These are phyloP conservation scores for Actinernus sp. DNA, from an alignment of 92 coral and sea anemone genomes.

Conservation along the genomic window DNA sequence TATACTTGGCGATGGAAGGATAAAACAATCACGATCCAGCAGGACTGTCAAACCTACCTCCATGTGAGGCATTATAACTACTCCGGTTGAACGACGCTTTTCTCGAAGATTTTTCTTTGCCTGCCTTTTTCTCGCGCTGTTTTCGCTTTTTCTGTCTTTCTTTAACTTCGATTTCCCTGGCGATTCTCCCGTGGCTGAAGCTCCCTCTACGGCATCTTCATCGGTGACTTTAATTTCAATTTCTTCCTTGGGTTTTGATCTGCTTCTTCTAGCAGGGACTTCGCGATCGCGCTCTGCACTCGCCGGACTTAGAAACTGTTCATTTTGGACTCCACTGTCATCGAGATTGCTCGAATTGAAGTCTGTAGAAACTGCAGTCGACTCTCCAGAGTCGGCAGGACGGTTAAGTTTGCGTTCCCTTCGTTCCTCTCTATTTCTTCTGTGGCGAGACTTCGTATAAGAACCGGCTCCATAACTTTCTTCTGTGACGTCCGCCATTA, in stretches of 20 bases:
- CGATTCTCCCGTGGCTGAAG: conserved; percentile 78
- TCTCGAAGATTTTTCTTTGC: conserved; percentile 93
- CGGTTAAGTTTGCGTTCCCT: conserved; percentile 71
- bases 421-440: conserved; percentile 78
- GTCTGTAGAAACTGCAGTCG: conserved; percentile 67
- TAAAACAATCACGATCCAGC: no score
- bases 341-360: conserved; percentile 59
- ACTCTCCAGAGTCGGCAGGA: conserved; percentile 59
- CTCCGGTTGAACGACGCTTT: conserved; percentile 99
- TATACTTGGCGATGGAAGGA: no score
- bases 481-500: conserved; percentile 67
- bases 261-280: conserved; percentile 73
- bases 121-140: conserved; percentile 82
- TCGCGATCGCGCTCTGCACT: conserved; percentile 74
- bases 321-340: conserved; percentile 71
- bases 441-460: conserved; percentile 56
- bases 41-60: conserved; percentile 81
- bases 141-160: conserved; percentile 90
- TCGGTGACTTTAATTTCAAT: conserved; percentile 74
- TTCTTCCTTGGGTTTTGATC: conserved; percentile 81
- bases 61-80: conserved; percentile 96
- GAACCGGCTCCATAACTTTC: conserved; percentile 50
- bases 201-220: conserved; percentile 75
- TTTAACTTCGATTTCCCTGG: conserved; percentile 87
- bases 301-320: conserved; percentile 55